Percentiles rank a stretch among this genome's conserved stretches.
phyloP scores from a whole-genome alignment of 2,888 invertebrate genomes.

The Notocelia uddmanniana region DNA sequence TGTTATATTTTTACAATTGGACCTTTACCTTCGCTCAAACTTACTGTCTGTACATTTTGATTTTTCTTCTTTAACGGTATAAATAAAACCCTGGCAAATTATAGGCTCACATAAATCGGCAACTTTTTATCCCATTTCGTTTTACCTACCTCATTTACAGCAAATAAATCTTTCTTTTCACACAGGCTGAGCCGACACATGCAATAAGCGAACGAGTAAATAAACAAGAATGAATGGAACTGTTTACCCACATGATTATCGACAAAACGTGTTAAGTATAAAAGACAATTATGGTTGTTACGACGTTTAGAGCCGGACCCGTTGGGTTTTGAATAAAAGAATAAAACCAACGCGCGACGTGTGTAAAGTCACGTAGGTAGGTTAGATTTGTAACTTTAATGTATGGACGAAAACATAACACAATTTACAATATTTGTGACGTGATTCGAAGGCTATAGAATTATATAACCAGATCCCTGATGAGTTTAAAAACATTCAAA shows the following conservation, averaged over 20 bases:
- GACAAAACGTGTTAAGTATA: background rate
- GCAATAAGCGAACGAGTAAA: constrained; percentile 17
- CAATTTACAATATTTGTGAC: too few relatives aligned
- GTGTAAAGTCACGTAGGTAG: constrained; percentile 25
- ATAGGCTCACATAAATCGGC: too few relatives aligned
- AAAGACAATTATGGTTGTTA: background rate
- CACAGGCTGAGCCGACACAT: background rate
- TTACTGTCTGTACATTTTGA: too few relatives aligned
- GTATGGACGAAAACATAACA: background rate
- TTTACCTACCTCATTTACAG: background rate
- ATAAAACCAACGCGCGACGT: constrained; percentile 28
- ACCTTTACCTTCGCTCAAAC: too few relatives aligned
- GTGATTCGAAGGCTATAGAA: too few relatives aligned
- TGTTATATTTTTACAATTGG: too few relatives aligned
- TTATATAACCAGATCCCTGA: too few relatives aligned
- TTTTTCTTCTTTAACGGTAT: too few relatives aligned
- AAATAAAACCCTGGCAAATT: too few relatives aligned
- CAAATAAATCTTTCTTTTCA: constrained; percentile 14
- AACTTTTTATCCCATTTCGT: too few relatives aligned
- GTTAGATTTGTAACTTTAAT: constrained; percentile 7
- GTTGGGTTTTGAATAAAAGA: background rate
- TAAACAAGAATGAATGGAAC: constrained; percentile 27
- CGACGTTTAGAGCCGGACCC: background rate
- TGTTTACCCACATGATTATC: background rate
- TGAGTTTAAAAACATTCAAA: too few relatives aligned